Conservation (phyloP, 35 echinoderm and acorn worm species). For the Nesometra sesokonis region DNA sequence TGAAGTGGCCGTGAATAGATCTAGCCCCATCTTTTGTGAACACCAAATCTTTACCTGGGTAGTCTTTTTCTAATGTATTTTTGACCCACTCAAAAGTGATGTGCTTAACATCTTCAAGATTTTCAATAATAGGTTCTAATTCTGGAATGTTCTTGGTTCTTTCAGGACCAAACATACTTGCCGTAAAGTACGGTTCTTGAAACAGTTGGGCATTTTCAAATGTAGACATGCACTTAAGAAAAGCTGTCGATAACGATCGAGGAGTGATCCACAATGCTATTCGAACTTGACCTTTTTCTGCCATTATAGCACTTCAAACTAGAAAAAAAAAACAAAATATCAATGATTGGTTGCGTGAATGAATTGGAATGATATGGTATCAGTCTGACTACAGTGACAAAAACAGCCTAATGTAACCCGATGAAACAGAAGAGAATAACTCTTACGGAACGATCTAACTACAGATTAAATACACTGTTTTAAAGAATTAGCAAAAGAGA, state of each 20-base stretch:
- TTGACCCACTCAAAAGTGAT: constrained; percentile 7
- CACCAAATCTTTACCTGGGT: constrained; percentile 17
- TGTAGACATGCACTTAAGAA: background rate
- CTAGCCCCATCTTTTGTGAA: constrained; percentile 6
- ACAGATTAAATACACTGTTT: too few species aligned
- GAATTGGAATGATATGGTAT: too few species aligned
- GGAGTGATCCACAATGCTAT: background rate
- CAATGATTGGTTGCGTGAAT: too few species aligned
- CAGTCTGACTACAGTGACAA: too few species aligned
- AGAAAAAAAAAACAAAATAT: too few species aligned
- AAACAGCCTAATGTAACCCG: too few species aligned
- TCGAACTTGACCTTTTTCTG: background rate
- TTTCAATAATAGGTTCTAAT: background rate
- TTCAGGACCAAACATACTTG: background rate
- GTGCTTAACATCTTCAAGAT: background rate
- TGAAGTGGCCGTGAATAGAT: background rate
- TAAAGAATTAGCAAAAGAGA: too few species aligned
- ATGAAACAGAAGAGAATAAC: too few species aligned
- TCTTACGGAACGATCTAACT: too few species aligned
- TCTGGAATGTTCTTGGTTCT: background rate
- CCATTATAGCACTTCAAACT: too few species aligned
- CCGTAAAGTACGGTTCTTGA: background rate
- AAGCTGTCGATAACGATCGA: background rate
- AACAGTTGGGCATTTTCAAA: background rate
- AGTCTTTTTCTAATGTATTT: constrained; percentile 19